phyloP scores from a whole-genome alignment of 2,113 vertebrate species.

The Varanus komodoensis region DNA sequence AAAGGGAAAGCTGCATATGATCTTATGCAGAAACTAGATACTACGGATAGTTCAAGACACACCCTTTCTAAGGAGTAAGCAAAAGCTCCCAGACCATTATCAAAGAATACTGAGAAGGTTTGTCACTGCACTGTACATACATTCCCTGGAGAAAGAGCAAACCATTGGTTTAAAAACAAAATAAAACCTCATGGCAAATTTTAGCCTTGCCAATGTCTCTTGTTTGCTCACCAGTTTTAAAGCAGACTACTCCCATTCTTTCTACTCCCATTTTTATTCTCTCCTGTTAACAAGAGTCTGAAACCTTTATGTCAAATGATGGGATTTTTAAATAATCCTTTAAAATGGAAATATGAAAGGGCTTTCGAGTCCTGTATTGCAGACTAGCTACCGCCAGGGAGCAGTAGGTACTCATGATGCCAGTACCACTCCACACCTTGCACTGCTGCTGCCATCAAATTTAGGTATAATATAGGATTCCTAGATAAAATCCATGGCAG shows the following conservation, averaged over 20 bases:
- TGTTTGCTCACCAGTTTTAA: background rate
- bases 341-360: rapidly evolving
- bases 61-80: slow-evolving; percentile 12
- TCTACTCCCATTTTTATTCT: rapidly evolving
- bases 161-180: background rate
- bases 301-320: rapidly evolving
- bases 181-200: background rate
- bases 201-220: rapidly evolving
- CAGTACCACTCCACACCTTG: rapidly evolving
- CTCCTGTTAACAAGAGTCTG: rapidly evolving
- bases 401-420: slow-evolving; percentile 47
- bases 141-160: background rate
- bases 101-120: rapidly evolving
- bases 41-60: slow-evolving; percentile 13
- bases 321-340: rapidly evolving
- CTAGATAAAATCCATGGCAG: background rate
- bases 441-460: background rate
- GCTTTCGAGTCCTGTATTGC: background rate
- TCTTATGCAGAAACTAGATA: background rate
- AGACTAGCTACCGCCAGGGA: slow-evolving; percentile 18
- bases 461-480: rapidly evolving
- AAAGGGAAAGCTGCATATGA: background rate
- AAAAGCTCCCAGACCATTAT: background rate
- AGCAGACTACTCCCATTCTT: rapidly evolving
- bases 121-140: background rate